Conservation (phyloP, 37 sponge, comb jelly and placozoan species). For the Oopsacas minuta region DNA sequence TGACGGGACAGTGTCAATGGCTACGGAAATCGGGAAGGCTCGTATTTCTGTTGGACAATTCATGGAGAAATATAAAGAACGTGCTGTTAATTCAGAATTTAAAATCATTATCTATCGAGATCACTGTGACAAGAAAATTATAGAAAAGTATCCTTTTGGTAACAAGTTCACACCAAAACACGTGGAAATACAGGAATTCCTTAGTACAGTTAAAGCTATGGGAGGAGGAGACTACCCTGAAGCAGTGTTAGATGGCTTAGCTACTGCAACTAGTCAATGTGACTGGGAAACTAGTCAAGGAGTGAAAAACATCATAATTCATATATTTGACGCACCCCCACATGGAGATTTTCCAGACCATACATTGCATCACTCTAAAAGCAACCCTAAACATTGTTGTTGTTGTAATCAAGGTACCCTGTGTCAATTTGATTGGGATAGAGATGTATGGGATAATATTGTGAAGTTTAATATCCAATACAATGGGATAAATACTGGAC, state of each 20-base stretch:
- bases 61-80: background rate
- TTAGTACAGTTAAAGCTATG: background rate
- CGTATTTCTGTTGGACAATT: background rate
- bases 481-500: background rate
- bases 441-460: background rate
- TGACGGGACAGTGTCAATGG: background rate
- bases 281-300: background rate
- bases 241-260: background rate
- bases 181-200: background rate
- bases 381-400: background rate
- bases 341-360: background rate
- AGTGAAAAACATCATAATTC: background rate
- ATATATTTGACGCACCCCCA: slow-evolving; percentile 5
- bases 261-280: background rate
- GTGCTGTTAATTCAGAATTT: background rate
- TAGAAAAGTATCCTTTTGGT: background rate
- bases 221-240: background rate
- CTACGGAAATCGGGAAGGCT: background rate
- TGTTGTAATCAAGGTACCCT: background rate
- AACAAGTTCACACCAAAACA: background rate
- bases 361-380: background rate
- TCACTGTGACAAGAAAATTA: background rate
- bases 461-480: background rate
- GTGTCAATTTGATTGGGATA: background rate
- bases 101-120: background rate